Base-by-base conservation (phyloP, 2,888 invertebrate species). In the Hecatera dysodea region DNA sequence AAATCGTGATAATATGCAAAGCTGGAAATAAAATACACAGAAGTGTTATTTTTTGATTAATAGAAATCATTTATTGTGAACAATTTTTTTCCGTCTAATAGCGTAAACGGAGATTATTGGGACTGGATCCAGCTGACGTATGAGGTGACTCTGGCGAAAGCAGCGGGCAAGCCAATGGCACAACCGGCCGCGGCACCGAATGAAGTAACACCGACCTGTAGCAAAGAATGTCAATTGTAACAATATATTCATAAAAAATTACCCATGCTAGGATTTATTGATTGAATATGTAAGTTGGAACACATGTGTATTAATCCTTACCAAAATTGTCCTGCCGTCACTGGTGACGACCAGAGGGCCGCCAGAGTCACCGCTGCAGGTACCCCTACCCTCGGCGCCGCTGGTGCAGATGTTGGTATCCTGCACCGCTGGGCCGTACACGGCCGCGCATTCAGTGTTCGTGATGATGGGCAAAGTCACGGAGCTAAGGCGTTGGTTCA, bases 351-450 rank as follows among this genome's bases (percentile, higher is more conserved):
- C 86, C 0, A 91, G 86, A 61, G 90, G 90, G 15, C 90, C 90
- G n/a, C 90, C 90, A n/a, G 90, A 90, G 79, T 90, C 90, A 0
- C 90, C 90, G 0, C 79, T 63, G 87, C 94, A 93, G 1, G 92
- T 91, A 22, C 92, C 87, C 0, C 56, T 75, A 9, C 90, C 91
- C 15, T 88, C 89, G 0, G 64, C 86, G 0, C 92, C 92, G 73
- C 91, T 92, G 72, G 92, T 91, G 84, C 93, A 93, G 55, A 93
- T 85, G 77, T 90, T 92, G 46, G 71, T 70, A 46, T 17, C 48
- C 4, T 85, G 88, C 0, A 91, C 85, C 36, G 0, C n/a, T n/a
- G 17, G 48, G 0, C 90, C 90, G 65, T 80, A 93, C 0, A 87
- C 74, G 0, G 64, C 46, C 0, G 75, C 60, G 73, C 93, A 93